Conservation (phyloP, 2,888 invertebrate genomes). For the Apodemia mormo region DNA sequence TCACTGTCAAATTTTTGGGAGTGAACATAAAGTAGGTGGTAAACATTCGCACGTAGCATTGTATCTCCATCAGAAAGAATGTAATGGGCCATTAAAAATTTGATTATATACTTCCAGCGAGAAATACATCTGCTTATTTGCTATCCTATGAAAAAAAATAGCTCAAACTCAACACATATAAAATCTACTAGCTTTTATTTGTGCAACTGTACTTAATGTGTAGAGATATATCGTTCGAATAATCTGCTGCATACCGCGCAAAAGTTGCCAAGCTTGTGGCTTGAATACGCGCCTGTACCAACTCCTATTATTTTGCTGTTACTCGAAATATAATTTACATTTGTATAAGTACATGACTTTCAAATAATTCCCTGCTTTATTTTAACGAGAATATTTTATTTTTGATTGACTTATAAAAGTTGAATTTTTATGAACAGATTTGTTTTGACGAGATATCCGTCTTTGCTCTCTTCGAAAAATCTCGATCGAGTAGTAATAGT, state of each 20-base stretch:
- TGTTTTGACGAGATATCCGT: no score
- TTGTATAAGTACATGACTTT: neutral
- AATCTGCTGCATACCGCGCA: constrained; percentile 11
- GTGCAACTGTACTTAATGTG: neutral
- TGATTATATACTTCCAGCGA: no score
- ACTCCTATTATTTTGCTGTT: neutral
- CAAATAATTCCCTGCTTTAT: neutral
- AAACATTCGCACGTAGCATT: no score
- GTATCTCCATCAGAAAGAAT: no score
- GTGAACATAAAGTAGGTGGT: no score
- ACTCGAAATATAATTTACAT: neutral
- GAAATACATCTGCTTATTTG: neutral
- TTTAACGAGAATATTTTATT: no score
- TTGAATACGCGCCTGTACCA: constrained; percentile 1
- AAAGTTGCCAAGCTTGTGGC: constrained; percentile 18
- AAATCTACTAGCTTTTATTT: neutral
- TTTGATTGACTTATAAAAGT: no score
- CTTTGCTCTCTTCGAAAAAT: no score
- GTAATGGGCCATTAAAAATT: no score
- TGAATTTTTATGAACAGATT: no score
- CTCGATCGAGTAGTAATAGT: no score
- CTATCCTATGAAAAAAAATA: neutral
- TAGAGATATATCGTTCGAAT: constrained; percentile 6
- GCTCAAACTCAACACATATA: neutral
- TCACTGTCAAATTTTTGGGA: no score